Conservation (phyloP, 92 coral and sea anemone genomes). For the Palythoa grandiflora region DNA sequence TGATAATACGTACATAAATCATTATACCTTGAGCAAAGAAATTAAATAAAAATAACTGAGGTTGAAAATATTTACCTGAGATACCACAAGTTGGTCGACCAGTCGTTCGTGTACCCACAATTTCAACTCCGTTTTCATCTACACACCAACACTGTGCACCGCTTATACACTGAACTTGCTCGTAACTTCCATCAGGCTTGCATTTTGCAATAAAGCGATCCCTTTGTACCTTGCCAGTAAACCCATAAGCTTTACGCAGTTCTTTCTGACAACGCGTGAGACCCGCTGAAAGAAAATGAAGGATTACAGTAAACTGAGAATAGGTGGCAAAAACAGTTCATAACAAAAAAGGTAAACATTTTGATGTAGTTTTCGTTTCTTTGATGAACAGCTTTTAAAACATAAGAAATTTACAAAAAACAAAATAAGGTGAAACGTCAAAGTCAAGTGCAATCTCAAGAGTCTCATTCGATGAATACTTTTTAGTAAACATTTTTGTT, state of each 20-base stretch:
- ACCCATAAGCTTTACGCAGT: constrained; percentile 75
- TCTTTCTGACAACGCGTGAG: constrained; percentile 82
- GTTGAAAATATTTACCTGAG: constrained; percentile 34
- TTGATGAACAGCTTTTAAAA: neutral
- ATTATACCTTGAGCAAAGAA: neutral
- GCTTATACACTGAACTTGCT: constrained; percentile 76
- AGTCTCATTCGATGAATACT: neutral
- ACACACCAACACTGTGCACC: constrained; percentile 88
- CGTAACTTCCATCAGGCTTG: constrained; percentile 80
- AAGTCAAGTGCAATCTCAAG: no score
- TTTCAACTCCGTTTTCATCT: constrained; percentile 80
- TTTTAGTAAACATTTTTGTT: neutral
- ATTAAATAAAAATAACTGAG: neutral
- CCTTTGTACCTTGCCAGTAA: constrained; percentile 52
- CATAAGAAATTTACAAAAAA: no score
- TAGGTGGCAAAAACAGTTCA: neutral
- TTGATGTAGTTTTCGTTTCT: neutral
- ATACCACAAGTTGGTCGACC: constrained; percentile 73
- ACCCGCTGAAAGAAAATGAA: constrained; percentile 59
- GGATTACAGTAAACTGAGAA: neutral
- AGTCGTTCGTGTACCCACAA: constrained; percentile 76
- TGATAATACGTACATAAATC: neutral
- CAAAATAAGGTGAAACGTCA: no score
- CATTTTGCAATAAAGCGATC: constrained; percentile 81
- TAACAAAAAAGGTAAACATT: neutral